A percentile compares a stretch with the other conserved stretches of the same genome.
These are phyloP conservation scores for Turritopsis rubra DNA, from an alignment of 30 jellyfish, hydroid and myxozoan genomes.

Conservation along the genomic window DNA sequence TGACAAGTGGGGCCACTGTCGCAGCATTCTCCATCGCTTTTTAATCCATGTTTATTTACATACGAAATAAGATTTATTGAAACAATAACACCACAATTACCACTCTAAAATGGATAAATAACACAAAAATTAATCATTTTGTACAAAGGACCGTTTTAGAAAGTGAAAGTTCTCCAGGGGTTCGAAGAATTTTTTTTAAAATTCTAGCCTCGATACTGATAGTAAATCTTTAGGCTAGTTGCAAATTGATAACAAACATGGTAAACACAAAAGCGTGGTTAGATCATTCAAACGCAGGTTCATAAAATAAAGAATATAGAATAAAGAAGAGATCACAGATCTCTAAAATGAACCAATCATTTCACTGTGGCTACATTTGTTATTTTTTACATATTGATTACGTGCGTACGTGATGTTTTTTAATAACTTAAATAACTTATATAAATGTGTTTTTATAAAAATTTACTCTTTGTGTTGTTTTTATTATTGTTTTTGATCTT, in stretches of 20 bases:
- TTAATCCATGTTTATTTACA: constrained; percentile 11
- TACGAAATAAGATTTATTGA: constrained; percentile 4
- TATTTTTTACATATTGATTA: too few species aligned
- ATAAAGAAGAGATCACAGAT: too few species aligned
- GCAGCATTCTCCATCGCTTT: constrained; percentile 17
- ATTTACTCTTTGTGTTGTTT: too few species aligned
- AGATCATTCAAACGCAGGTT: not conserved
- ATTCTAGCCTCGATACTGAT: not conserved
- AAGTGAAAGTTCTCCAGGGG: not conserved
- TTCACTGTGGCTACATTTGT: too few species aligned
- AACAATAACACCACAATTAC: not conserved
- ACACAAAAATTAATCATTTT: not conserved
- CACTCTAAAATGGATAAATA: constrained; percentile 4
- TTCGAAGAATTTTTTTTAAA: not conserved
- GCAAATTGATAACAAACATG: not conserved
- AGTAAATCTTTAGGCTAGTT: not conserved
- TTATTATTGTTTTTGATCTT: too few species aligned
- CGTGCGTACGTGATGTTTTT: too few species aligned
- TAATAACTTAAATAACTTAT: too few species aligned
- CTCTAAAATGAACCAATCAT: too few species aligned
- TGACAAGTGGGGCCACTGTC: constrained; percentile 13
- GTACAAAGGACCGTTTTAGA: not conserved
- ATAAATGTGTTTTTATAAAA: too few species aligned
- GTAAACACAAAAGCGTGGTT: not conserved
- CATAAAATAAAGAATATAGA: too few species aligned